These are phyloP conservation scores for Ceuthmochares aereus DNA, from an alignment of 2,113 vertebrate species.

Conservation along the genomic window DNA sequence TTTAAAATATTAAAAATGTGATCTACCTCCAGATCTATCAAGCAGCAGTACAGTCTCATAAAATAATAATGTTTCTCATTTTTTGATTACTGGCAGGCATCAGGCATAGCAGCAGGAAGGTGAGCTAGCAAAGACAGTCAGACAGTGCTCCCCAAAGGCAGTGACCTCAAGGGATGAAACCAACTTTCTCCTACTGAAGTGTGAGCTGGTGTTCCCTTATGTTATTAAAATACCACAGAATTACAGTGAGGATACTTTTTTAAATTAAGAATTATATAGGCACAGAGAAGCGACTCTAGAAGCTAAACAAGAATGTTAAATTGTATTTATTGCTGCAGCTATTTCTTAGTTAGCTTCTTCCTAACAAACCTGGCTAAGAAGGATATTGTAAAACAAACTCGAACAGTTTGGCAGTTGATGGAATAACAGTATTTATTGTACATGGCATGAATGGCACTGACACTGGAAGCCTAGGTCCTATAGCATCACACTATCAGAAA, in stretches of 20 bases:
- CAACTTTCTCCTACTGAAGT: not conserved
- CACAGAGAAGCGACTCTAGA: conserved; percentile 5
- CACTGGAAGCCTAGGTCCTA: not conserved
- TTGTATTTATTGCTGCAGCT: not conserved
- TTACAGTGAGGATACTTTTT: not conserved
- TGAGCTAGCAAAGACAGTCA: conserved; percentile 37
- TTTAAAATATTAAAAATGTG: conserved; percentile 40
- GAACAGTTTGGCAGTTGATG: not conserved
- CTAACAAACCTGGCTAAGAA: not conserved
- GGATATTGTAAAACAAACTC: not conserved
- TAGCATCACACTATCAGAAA: not conserved
- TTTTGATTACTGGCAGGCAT: conserved; percentile 36
- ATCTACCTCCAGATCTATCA: not conserved
- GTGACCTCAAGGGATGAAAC: not conserved
- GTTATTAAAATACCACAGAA: not conserved
- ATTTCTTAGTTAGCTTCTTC: not conserved
- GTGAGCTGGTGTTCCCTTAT: not conserved
- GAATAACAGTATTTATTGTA: not conserved
- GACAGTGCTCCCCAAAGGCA: conserved; percentile 21
- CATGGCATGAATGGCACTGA: not conserved
- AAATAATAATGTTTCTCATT: conserved; percentile 47
- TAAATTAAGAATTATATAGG: not conserved
- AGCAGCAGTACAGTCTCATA: conserved; percentile 35
- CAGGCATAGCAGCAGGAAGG: conserved; percentile 19
- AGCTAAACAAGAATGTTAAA: not conserved